phyloP scores from a whole-genome alignment of 37 sponge, comb jelly and placozoan species.

The Bolinopsis microptera region DNA sequence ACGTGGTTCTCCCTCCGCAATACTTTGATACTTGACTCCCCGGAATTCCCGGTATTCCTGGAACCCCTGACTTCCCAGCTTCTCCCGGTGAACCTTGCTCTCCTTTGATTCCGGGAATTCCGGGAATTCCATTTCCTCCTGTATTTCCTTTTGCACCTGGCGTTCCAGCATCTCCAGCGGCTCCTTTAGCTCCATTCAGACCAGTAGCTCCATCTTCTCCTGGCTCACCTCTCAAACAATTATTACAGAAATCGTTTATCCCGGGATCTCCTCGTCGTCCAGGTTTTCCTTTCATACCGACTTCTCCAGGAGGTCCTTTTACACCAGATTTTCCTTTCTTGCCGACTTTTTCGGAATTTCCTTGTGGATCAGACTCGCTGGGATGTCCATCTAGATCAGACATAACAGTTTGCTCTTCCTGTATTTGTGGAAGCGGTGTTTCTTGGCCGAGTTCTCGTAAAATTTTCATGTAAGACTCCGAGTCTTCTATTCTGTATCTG shows the following conservation, averaged over 20 bases:
- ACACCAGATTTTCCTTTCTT: too few relatives aligned
- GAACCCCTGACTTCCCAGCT: not conserved
- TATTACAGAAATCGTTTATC: too few relatives aligned
- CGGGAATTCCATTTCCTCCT: not conserved
- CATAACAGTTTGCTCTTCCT: too few relatives aligned
- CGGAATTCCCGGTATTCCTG: not conserved
- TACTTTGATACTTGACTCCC: not conserved
- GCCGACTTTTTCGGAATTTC: too few relatives aligned
- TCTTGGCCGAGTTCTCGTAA: too few relatives aligned
- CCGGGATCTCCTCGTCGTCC: not conserved
- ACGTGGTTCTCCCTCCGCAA: not conserved
- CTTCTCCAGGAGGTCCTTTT: slow-evolving; percentile 36
- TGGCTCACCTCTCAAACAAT: slow-evolving; percentile 47
- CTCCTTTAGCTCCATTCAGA: not conserved
- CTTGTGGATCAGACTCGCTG: too few relatives aligned
- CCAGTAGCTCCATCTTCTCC: not conserved
- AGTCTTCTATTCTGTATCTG: not conserved
- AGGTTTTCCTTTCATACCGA: not conserved
- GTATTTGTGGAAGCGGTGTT: too few relatives aligned
- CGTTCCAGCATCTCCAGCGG: not conserved
- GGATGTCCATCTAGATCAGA: too few relatives aligned
- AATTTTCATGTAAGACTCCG: not conserved
- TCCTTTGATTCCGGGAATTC: not conserved
- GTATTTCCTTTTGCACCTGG: slow-evolving; percentile 19
- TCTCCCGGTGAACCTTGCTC: not conserved